Conservation (phyloP, 2,888 invertebrate genomes). For the Meteorus cinctellus region DNA sequence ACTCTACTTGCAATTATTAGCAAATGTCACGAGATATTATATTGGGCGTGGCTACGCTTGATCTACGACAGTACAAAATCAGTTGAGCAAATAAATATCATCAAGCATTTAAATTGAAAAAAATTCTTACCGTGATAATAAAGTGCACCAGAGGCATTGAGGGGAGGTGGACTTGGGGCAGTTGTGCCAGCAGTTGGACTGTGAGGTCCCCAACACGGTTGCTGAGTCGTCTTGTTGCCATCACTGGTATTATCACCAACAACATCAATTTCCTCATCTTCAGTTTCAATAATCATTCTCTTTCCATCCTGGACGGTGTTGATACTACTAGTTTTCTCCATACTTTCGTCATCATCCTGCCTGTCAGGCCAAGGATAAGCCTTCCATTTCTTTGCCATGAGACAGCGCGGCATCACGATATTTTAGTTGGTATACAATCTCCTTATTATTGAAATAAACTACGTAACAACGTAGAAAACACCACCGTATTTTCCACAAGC, state of each 20-base stretch:
- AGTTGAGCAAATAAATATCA: background rate
- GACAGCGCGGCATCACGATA: constrained; percentile 92
- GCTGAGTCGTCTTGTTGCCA: constrained; percentile 64
- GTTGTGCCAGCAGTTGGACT: constrained; percentile 86
- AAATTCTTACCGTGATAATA: constrained; percentile 67
- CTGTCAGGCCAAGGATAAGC: constrained; percentile 86
- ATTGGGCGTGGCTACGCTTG: constrained; percentile 36
- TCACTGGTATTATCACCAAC: constrained; percentile 78
- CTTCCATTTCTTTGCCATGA: constrained; percentile 98
- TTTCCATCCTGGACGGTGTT: constrained; percentile 52
- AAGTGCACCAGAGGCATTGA: constrained; percentile 71
- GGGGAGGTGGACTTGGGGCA: constrained; percentile 73
- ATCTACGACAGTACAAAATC: background rate
- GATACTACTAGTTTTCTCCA: constrained; percentile 34
- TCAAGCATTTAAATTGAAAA: background rate
- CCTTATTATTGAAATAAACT: constrained; percentile 11
- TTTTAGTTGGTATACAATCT: constrained; percentile 18
- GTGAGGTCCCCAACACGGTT: constrained; percentile 82
- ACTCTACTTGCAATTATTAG: background rate
- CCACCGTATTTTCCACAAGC: constrained; percentile 34
- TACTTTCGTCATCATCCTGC: constrained; percentile 71
- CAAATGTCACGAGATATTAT: background rate
- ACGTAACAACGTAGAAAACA: background rate
- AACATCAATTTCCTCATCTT: constrained; percentile 88
- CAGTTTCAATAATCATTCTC: constrained; percentile 59